phyloP scores from a whole-genome alignment of 1,140 invertebrate genomes.

The Bacillus rossius region DNA sequence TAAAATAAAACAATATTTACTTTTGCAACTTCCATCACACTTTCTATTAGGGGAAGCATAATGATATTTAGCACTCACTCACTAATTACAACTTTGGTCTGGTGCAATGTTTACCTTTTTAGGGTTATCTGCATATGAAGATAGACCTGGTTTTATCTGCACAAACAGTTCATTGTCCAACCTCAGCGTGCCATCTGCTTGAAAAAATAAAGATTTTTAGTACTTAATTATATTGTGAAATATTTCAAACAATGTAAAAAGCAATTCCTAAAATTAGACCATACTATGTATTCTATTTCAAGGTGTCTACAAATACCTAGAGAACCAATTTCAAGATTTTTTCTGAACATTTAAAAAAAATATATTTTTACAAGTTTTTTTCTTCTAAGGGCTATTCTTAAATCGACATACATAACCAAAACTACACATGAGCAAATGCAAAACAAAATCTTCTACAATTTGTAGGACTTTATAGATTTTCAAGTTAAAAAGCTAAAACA shows the following conservation, averaged over 20 bases:
- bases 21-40: too few species aligned
- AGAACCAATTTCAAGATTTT: too few species aligned
- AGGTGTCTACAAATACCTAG: too few species aligned
- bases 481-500: too few species aligned
- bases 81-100: too few species aligned
- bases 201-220: conserved; percentile 26
- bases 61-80: neutral
- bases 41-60: neutral
- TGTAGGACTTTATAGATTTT: neutral
- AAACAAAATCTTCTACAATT: neutral
- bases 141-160: conserved; percentile 83
- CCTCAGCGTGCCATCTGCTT: conserved; percentile 57
- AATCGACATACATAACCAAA: neutral
- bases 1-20: too few species aligned
- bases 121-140: conserved; percentile 76
- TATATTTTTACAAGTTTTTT: neutral
- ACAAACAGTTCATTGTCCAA: conserved; percentile 77
- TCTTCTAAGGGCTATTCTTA: neutral
- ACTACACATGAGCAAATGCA: neutral
- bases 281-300: too few species aligned
- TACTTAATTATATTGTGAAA: too few species aligned
- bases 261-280: too few species aligned
- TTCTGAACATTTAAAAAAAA: too few species aligned
- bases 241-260: too few species aligned
- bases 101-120: conserved; percentile 59